Conservation (phyloP, 2,797 vertebrate species). For the Spinus olivaceus region DNA sequence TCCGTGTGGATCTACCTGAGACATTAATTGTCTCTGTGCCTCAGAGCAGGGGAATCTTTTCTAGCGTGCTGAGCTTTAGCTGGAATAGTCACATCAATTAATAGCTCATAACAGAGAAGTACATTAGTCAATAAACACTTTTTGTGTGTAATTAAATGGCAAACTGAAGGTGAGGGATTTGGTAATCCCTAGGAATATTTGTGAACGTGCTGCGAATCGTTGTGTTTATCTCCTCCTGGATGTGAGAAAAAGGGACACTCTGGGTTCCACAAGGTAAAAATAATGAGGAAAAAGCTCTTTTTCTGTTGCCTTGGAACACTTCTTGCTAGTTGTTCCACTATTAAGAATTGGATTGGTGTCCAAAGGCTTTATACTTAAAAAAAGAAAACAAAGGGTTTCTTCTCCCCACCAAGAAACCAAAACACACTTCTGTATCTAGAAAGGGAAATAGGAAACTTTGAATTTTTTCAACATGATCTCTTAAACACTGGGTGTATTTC, state of each 20-base stretch:
- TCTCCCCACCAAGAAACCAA: not conserved
- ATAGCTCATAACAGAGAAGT: not conserved
- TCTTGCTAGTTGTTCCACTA: not conserved
- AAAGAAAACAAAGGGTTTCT: not conserved
- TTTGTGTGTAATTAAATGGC: not conserved
- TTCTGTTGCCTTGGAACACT: not conserved
- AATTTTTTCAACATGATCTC: not conserved
- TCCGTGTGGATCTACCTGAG: not conserved
- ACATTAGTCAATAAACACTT: constrained; percentile 12
- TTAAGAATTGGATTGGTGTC: not conserved
- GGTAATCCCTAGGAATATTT: not conserved
- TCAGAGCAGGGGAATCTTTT: not conserved
- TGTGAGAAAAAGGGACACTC: not conserved
- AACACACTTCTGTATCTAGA: not conserved
- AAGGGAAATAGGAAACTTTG: not conserved
- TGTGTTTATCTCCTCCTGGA: not conserved
- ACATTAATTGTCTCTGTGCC: not conserved
- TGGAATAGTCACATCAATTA: not conserved
- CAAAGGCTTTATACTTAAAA: not conserved
- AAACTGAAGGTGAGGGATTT: not conserved
- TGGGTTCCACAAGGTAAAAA: not conserved
- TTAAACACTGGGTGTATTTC: not conserved
- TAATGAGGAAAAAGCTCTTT: not conserved
- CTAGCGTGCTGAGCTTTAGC: not conserved
- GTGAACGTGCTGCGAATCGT: not conserved